Evolutionary conservation across 2,888 invertebrate species (phyloP), one percentile per base, ranked within the genome.

Genomic region (Rhamnusium bicolor): DNA sequence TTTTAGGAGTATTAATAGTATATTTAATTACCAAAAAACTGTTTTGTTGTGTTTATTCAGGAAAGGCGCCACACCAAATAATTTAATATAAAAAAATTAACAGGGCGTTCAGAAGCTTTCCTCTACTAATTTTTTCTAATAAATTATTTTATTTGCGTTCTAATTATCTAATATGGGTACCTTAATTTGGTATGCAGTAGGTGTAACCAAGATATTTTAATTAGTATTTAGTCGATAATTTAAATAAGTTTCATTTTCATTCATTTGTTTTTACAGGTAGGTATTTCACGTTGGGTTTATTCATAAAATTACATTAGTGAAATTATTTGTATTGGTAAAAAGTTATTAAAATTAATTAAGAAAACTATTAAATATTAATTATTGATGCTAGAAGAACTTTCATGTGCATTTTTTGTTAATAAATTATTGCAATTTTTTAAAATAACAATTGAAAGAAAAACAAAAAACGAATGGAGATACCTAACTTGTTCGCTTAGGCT

Each of bases 91-190:
- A 46, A 60, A 47, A 49, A 56, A 18, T 24, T 69, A 61, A 61
- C 69, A 47, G 49, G 68, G 68, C 60, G 68, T 68, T 29, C 56
- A n/a, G 27, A 19, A 51, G 53, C 53, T 65, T 53, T 60, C 21
- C 29, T 58, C 5, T 53, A 53, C 65, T 65, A 65, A 65, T 65
- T 65, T 40, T 65, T 53, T 53, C 21, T 61, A 61, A 61, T 61
- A 47, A 14, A 0, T 19, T 19, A 46, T 46, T 51, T 27, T 19
- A 53, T 51, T 51, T 24, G 40, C 14, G 19, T 32, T 18, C 18
- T 27, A 58, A 58, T 58, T 53, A 65, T 53, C 24, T 63, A 63
- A 63, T 65, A 65, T 14, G 27, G 65, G 29, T 19, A 21, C n/a
- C 24, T 24, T 12, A 54, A 21, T 65, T 14, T 27, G 65, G 63